A percentile compares a stretch with the other conserved stretches of the same genome.
Evolutionary conservation across 2,797 vertebrate genomes (phyloP).

Genomic region (Girardinus metallicus): DNA sequence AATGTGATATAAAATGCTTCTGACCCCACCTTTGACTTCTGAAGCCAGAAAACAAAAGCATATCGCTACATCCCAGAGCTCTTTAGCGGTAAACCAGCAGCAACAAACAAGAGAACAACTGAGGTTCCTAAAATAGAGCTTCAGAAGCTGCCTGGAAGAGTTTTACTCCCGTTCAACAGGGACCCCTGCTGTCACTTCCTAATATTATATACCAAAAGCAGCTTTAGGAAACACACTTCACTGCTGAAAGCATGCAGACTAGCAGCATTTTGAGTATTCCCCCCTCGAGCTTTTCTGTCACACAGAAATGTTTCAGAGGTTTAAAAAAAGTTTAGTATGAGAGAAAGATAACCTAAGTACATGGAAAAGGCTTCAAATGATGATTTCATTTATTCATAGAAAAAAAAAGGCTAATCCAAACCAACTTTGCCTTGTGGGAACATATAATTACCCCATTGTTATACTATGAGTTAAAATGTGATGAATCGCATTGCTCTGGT

Average conservation of each 20-base stretch:
- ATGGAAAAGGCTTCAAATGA: not conserved
- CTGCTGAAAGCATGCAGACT: not conserved
- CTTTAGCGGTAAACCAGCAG: slow-evolving; percentile 8
- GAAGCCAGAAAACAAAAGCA: slow-evolving; percentile 7
- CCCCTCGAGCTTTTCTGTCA: not conserved
- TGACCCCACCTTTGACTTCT: slow-evolving; percentile 15
- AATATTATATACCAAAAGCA: not conserved
- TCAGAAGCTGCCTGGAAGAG: not conserved
- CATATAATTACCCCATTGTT: not conserved
- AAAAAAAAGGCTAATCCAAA: not conserved
- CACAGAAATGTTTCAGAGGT: not conserved
- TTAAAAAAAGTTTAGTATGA: not conserved
- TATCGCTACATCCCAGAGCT: slow-evolving; percentile 12
- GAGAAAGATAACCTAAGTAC: not conserved
- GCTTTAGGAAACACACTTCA: not conserved
- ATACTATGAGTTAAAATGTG: not conserved
- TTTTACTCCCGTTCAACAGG: slow-evolving; percentile 4
- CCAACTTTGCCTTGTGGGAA: not conserved
- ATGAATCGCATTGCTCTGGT: not conserved
- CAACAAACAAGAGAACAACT: slow-evolving; percentile 12
- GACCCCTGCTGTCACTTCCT: not conserved
- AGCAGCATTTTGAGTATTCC: not conserved
- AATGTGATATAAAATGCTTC: not conserved
- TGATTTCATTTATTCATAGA: not conserved
- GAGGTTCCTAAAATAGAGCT: not conserved